Evolutionary conservation across 2,797 vertebrate genomes (phyloP), one percentile per base, ranked within the genome.

Genomic region (Sebastes cheni): DNA sequence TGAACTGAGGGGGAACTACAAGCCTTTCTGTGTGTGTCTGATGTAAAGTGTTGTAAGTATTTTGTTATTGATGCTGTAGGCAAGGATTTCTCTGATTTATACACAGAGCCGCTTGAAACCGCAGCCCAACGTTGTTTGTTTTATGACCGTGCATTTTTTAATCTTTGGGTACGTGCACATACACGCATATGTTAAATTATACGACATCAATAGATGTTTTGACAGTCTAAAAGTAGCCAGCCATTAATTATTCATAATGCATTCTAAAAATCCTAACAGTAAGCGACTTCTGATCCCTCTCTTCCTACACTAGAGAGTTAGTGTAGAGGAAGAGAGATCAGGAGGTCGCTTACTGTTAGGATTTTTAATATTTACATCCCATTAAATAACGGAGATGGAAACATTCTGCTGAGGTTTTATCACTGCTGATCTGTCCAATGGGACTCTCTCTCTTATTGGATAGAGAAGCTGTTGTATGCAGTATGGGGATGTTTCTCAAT

Each of bases 161-260:
- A 18, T 74, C 13, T 39, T 25, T n/a, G 60, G 18, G 56, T 23
- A 22, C 2, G 23, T 56, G 67, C 18, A 52, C 50, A 42, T 58
- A 1, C 58, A 67, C 60, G 18, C 42, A 13, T 58, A 29, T 66
- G 54, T 46, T 77, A 64, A 80, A 71, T 77, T 77, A 78, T 34
- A 70, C 61, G 11, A 79, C 62, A 83, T 86, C 77, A 74, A 65
- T 75, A 70, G 74, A 74, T 76, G 75, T 71, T 90, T 81, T 80
- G 79, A 89, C 81, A 85, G 81, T 59, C 66, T 79, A 85, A 90
- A 87, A 79, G 84, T 79, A 86, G 82, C 69, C 34, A 23, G 27
- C 9, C 67, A 76, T 91, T 42, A 85, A 88, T 86, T 81, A 90
- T 92, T 91, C 68, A 90, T 61, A 62, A 81, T 52, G 27, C 66